phyloP scores from a whole-genome alignment of 2,113 vertebrate species.

The Paramisgurnus dabryanus region DNA sequence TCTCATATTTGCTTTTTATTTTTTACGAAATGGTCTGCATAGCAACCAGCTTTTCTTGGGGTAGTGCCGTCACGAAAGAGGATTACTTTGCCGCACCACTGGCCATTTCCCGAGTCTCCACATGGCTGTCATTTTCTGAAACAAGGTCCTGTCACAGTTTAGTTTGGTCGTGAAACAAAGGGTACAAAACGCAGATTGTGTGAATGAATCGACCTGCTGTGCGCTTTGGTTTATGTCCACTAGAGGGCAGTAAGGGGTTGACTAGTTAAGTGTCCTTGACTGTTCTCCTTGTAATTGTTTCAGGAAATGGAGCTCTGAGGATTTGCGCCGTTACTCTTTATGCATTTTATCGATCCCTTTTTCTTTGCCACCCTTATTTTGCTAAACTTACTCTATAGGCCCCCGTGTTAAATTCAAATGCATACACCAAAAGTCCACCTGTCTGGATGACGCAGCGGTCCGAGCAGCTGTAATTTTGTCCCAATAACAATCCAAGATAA shows the following conservation, averaged over 20 bases:
- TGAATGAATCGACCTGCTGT: neutral
- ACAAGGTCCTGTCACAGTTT: slow-evolving; percentile 20
- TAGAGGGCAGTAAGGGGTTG: slow-evolving; percentile 43
- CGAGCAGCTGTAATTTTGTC: slow-evolving; percentile 10
- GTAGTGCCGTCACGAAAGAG: slow-evolving; percentile 3
- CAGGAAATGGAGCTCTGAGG: slow-evolving; percentile 21
- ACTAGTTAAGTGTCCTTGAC: slow-evolving; percentile 29
- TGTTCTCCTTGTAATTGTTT: slow-evolving; percentile 37
- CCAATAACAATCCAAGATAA: slow-evolving; percentile 3
- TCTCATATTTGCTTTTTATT: slow-evolving; percentile 38
- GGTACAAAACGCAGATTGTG: slow-evolving; percentile 14
- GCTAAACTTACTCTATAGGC: no score
- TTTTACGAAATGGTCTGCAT: slow-evolving; percentile 51
- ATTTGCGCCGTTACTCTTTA: neutral
- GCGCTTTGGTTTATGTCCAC: slow-evolving; percentile 33
- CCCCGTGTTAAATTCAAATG: slow-evolving; percentile 2
- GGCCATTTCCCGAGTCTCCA: slow-evolving; percentile 30
- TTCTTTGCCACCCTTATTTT: neutral
- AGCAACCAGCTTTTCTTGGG: slow-evolving; percentile 46
- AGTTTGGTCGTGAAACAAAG: slow-evolving; percentile 1
- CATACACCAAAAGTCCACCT: neutral
- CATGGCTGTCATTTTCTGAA: slow-evolving; percentile 25
- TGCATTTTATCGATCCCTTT: neutral
- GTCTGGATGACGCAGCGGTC: neutral
- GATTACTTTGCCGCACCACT: slow-evolving; percentile 31